These are phyloP conservation scores for Mastigias papua DNA, from an alignment of 30 jellyfish, hydroid and myxozoan genomes.

Conservation along the genomic window DNA sequence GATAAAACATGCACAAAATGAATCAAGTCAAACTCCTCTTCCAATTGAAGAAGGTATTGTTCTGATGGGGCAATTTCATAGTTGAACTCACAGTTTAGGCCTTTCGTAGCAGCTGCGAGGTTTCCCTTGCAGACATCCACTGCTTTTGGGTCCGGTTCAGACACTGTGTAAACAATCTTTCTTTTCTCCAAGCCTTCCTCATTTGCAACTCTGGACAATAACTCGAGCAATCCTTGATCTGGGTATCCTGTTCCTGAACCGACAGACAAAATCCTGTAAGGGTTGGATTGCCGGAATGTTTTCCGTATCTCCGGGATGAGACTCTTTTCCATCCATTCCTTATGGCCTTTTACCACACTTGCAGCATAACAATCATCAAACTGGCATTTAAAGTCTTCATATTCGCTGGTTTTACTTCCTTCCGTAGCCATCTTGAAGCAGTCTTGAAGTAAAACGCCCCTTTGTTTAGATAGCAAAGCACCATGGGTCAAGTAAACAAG, in stretches of 20 bases:
- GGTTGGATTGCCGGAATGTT: constrained; percentile 5
- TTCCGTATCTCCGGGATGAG: constrained; percentile 11
- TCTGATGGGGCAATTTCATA: constrained; percentile 39
- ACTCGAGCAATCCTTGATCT: constrained; percentile 13
- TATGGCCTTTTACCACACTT: constrained; percentile 26
- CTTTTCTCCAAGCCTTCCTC: constrained; percentile 2
- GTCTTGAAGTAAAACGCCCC: constrained; percentile 12
- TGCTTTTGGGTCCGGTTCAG: constrained; percentile 54
- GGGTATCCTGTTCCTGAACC: constrained; percentile 57
- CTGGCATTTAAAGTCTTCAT: constrained; percentile 13
- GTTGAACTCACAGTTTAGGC: background rate
- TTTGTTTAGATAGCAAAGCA: too few species aligned
- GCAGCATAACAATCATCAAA: constrained; percentile 8
- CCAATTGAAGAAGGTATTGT: constrained; percentile 1
- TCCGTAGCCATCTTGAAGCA: constrained; percentile 21
- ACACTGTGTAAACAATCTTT: constrained; percentile 21
- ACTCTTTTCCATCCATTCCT: constrained; percentile 36
- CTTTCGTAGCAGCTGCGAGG: constrained; percentile 11
- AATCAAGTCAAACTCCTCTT: constrained; percentile 38
- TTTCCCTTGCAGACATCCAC: constrained; percentile 37
- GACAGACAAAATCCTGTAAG: constrained; percentile 33
- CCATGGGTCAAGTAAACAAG: too few species aligned
- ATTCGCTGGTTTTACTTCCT: background rate
- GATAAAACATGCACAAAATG: constrained; percentile 47
- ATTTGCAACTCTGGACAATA: constrained; percentile 8